phyloP scores from a whole-genome alignment of 1,140 invertebrate genomes.

The Meloidogyne hapla region DNA sequence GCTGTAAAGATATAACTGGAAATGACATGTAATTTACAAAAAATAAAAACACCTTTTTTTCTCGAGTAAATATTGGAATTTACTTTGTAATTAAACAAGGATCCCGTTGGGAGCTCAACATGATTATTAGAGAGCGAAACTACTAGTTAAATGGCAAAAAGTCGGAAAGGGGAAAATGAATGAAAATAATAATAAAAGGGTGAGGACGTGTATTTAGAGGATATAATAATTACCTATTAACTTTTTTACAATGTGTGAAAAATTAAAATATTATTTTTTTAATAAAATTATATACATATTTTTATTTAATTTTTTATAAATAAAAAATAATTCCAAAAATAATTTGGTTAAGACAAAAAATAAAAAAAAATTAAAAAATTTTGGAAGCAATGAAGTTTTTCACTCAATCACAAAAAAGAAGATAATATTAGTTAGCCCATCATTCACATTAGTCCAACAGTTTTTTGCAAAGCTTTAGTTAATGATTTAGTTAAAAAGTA shows the following conservation, averaged over 20 bases:
- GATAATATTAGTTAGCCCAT: no score
- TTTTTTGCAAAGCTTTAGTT: no score
- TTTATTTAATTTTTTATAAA: no score
- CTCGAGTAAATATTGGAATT: neutral
- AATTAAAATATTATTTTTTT: neutral
- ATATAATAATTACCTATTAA: neutral
- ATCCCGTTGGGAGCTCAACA: slow-evolving; percentile 1
- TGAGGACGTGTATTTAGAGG: neutral
- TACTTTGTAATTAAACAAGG: neutral
- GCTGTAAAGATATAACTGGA: neutral
- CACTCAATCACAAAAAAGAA: no score
- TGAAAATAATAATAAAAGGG: neutral
- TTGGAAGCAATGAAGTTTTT: no score
- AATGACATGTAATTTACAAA: slow-evolving; percentile 3
- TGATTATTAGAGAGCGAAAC: neutral
- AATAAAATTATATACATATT: no score
- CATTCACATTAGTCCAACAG: neutral
- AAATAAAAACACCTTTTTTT: neutral
- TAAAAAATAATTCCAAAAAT: no score
- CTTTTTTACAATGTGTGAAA: no score
- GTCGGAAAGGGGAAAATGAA: neutral
- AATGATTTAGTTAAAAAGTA: neutral
- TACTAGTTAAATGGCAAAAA: neutral
- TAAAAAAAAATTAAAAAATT: no score
- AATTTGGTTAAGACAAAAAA: no score